Percentiles rank a stretch among this genome's conserved stretches.
Evolutionary conservation across 2,888 invertebrate genomes (phyloP).

Genomic region (Uropetala carovei): DNA sequence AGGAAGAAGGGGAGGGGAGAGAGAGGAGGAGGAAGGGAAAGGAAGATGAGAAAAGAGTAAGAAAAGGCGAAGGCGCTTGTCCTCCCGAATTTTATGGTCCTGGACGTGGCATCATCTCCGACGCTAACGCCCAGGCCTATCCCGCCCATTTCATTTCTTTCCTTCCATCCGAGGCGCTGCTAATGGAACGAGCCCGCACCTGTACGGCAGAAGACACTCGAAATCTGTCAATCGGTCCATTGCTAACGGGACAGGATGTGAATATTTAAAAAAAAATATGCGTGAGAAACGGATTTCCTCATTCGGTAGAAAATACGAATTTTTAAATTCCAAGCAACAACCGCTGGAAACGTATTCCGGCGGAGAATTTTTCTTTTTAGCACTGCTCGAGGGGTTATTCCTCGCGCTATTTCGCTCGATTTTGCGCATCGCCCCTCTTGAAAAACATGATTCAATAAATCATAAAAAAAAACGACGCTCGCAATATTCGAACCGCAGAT

Average conservation of each 20-base stretch:
- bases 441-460: background rate
- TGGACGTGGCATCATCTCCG: background rate
- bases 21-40: no score
- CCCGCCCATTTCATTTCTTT: background rate
- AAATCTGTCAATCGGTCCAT: background rate
- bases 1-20: background rate
- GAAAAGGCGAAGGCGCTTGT: background rate
- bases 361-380: background rate
- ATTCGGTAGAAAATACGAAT: no score
- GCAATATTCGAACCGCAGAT: background rate
- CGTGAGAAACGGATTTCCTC: no score
- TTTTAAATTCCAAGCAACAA: background rate
- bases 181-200: background rate
- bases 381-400: background rate
- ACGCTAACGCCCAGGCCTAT: background rate
- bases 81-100: slow-evolving; percentile 36
- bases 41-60: background rate
- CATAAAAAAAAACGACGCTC: background rate
- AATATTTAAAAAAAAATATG: no score
- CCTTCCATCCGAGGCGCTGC: background rate
- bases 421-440: background rate
- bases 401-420: background rate
- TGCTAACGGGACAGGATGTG: background rate
- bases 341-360: background rate
- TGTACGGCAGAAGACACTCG: background rate